phyloP scores from a whole-genome alignment of 2,888 invertebrate species.

The Bibio marci region DNA sequence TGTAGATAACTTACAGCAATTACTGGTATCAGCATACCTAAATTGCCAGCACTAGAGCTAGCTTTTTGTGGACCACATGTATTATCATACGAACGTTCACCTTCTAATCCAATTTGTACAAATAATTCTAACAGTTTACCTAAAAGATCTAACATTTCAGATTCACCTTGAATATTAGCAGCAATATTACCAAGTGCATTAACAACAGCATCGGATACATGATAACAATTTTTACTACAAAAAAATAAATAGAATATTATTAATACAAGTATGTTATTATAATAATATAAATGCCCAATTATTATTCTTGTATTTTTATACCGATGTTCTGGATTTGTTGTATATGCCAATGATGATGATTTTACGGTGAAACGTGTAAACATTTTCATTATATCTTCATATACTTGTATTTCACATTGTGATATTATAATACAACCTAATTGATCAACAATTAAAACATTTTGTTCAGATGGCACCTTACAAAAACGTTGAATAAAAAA shows the following conservation, averaged over 20 bases:
- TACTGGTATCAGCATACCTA: slow-evolving; percentile 95
- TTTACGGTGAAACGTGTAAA: slow-evolving; percentile 91
- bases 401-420: slow-evolving; percentile 64
- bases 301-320: too few species aligned
- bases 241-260: not conserved
- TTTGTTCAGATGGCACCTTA: slow-evolving; percentile 79
- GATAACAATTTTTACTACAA: slow-evolving; percentile 35
- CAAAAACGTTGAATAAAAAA: slow-evolving; percentile 95
- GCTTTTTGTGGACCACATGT: slow-evolving; percentile 65
- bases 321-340: slow-evolving; percentile 40
- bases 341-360: slow-evolving; percentile 63
- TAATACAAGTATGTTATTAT: not conserved
- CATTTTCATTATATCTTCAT: slow-evolving; percentile 96
- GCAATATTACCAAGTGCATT: slow-evolving; percentile 95
- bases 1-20: slow-evolving; percentile 59
- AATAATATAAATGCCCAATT: slow-evolving; percentile 5
- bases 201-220: slow-evolving; percentile 88
- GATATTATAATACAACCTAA: slow-evolving; percentile 96
- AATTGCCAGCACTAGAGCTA: slow-evolving; percentile 88
- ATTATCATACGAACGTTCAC: slow-evolving; percentile 88
- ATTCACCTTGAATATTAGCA: slow-evolving; percentile 77
- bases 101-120: slow-evolving; percentile 93
- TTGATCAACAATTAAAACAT: slow-evolving; percentile 91
- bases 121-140: slow-evolving; percentile 86
- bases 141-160: slow-evolving; percentile 67